Evolutionary conservation across 2,113 vertebrate species (phyloP).

Genomic region (Chaetops frenatus): DNA sequence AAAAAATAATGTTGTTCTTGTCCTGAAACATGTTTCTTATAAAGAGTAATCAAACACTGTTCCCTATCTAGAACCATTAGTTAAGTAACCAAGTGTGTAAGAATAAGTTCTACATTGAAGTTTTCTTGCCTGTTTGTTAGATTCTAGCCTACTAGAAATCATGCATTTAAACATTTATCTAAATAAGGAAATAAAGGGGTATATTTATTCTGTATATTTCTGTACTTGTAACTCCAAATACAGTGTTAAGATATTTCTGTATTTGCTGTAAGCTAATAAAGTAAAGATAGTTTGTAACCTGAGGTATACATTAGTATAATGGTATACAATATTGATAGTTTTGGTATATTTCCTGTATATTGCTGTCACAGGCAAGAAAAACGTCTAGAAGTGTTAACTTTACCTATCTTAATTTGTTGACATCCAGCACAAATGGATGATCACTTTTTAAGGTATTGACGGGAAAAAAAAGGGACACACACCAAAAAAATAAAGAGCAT

Average conservation of each 20-base stretch:
- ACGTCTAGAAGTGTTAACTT: neutral
- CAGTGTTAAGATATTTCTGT: neutral
- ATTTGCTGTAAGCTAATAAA: neutral
- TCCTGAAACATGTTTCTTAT: neutral
- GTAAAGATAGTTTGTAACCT: neutral
- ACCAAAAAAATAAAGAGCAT: no score
- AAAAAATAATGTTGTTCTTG: neutral
- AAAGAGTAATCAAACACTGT: neutral
- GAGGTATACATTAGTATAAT: neutral
- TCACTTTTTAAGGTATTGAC: neutral
- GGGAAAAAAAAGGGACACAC: neutral
- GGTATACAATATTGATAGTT: neutral
- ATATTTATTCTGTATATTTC: neutral
- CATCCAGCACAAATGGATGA: accelerated
- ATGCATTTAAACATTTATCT: neutral
- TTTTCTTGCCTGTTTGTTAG: neutral
- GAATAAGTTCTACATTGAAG: neutral
- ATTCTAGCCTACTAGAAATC: neutral
- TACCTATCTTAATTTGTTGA: neutral
- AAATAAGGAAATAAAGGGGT: neutral
- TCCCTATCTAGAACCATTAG: neutral
- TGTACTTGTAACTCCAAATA: neutral
- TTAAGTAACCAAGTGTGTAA: neutral
- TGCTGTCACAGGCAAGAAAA: neutral
- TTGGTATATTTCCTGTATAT: neutral